phyloP scores from a whole-genome alignment of 2,797 vertebrate species.

The Melanotaenia parkinsoni region DNA sequence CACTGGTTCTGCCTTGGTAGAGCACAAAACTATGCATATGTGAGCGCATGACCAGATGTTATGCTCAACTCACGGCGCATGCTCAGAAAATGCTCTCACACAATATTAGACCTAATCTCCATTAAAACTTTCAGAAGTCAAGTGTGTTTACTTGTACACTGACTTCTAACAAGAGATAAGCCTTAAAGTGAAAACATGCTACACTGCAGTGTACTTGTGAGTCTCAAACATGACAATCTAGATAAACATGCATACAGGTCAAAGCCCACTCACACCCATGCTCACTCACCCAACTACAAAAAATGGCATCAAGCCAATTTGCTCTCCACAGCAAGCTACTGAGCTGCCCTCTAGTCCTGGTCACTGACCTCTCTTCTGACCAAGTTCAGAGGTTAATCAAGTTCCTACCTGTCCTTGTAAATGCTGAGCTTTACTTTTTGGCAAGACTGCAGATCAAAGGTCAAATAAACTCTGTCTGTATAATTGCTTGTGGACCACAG shows the following conservation, averaged over 20 bases:
- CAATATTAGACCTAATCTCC: slow-evolving; percentile 8
- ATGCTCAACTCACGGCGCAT: slow-evolving; percentile 30
- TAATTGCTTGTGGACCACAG: slow-evolving; percentile 75
- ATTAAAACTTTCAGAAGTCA: slow-evolving; percentile 43
- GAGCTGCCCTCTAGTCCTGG: slow-evolving; percentile 60
- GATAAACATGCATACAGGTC: slow-evolving; percentile 30
- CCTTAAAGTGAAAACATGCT: slow-evolving; percentile 11
- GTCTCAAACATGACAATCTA: slow-evolving; percentile 18
- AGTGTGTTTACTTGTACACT: slow-evolving; percentile 2
- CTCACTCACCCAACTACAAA: slow-evolving; percentile 42
- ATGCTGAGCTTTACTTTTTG: slow-evolving; percentile 71
- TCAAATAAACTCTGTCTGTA: slow-evolving; percentile 79
- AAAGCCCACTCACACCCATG: slow-evolving; percentile 21
- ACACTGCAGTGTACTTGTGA: slow-evolving; percentile 11
- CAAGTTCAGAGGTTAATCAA: slow-evolving; percentile 83
- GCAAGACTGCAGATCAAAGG: slow-evolving; percentile 69
- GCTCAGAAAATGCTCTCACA: slow-evolving; percentile 21
- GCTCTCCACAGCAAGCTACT: slow-evolving; percentile 60
- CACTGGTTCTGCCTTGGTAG: slow-evolving; percentile 73
- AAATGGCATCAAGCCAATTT: slow-evolving; percentile 69
- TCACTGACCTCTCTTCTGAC: slow-evolving; percentile 77
- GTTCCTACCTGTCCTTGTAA: slow-evolving; percentile 78
- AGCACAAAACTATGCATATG: slow-evolving; percentile 66
- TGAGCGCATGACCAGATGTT: slow-evolving; percentile 51
- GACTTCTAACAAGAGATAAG: slow-evolving; percentile 19